A percentile compares a stretch with the other conserved stretches of the same genome.
Evolutionary conservation across 2,888 invertebrate species (phyloP).

Genomic region (Poecilus cupreus): DNA sequence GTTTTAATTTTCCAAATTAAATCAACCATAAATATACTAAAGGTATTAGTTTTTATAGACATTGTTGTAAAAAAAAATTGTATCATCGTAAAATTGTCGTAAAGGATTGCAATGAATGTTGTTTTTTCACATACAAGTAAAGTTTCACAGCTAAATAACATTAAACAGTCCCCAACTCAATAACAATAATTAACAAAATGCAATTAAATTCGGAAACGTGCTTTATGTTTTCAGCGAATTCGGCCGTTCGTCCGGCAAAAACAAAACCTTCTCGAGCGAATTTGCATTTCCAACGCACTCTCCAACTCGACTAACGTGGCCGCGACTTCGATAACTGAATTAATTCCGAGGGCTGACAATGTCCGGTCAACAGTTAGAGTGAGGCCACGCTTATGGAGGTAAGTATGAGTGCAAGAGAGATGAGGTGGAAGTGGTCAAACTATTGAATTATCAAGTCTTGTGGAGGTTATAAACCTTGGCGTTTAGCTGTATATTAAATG

Average conservation of each 20-base stretch:
- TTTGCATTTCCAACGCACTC: background rate
- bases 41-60: too few relatives aligned
- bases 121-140: too few relatives aligned
- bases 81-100: too few relatives aligned
- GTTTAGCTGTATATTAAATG: slow-evolving; percentile 34
- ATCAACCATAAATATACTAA: too few relatives aligned
- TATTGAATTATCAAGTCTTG: slow-evolving; percentile 33
- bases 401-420: background rate
- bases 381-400: background rate
- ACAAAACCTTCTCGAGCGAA: slow-evolving; percentile 25
- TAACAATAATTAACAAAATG: slow-evolving; percentile 24
- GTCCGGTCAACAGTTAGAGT: slow-evolving; percentile 11
- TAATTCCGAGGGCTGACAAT: slow-evolving; percentile 23
- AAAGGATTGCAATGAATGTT: too few relatives aligned
- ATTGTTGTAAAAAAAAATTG: too few relatives aligned
- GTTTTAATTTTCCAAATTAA: too few relatives aligned
- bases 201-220: slow-evolving; percentile 21
- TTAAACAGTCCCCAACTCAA: background rate
- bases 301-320: slow-evolving; percentile 6
- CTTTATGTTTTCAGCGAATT: slow-evolving; percentile 12
- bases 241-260: background rate
- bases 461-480: slow-evolving; percentile 23
- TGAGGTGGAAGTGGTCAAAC: slow-evolving; percentile 8
- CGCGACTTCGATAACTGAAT: slow-evolving; percentile 28
- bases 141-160: too few relatives aligned